Evolutionary conservation across 1,140 invertebrate genomes (phyloP).

Genomic region (Dreissena rostriformis): DNA sequence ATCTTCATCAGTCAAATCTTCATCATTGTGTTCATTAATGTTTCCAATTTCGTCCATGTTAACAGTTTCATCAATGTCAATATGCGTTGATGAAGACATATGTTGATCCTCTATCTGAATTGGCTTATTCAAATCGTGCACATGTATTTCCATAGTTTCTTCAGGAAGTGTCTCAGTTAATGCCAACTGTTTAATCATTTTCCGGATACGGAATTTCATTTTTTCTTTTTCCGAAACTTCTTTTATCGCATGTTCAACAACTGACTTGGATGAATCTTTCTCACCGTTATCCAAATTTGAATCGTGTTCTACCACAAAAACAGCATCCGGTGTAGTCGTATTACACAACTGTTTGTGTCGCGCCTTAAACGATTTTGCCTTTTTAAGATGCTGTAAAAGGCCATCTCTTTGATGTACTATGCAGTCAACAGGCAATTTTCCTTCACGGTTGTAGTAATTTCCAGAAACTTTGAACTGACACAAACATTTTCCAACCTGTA

Average conservation of each 20-base stretch:
- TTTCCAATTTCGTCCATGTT: not conserved
- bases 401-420: constrained; percentile 68
- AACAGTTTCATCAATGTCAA: not conserved
- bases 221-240: constrained; percentile 33
- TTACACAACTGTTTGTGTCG: not conserved
- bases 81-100: too few species aligned
- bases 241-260: constrained; percentile 26
- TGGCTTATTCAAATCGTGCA: not conserved
- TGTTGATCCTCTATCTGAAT: too few species aligned
- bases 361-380: constrained; percentile 41
- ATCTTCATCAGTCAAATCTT: not conserved
- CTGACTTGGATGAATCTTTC: not conserved
- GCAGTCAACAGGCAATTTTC: constrained; percentile 66
- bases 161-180: too few species aligned
- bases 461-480: constrained; percentile 64
- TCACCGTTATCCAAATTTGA: constrained; percentile 29
- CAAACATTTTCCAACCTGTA: not conserved
- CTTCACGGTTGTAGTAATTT: constrained; percentile 64
- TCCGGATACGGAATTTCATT: constrained; percentile 34
- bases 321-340: not conserved
- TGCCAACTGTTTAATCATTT: too few species aligned
- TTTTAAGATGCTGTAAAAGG: constrained; percentile 63
- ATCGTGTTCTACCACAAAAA: constrained; percentile 25
- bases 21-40: not conserved
- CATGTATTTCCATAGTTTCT: not conserved